A percentile compares a stretch with the other conserved stretches of the same genome.
phyloP scores from a whole-genome alignment of 2,797 vertebrate genomes.

The Cuniculus paca region DNA sequence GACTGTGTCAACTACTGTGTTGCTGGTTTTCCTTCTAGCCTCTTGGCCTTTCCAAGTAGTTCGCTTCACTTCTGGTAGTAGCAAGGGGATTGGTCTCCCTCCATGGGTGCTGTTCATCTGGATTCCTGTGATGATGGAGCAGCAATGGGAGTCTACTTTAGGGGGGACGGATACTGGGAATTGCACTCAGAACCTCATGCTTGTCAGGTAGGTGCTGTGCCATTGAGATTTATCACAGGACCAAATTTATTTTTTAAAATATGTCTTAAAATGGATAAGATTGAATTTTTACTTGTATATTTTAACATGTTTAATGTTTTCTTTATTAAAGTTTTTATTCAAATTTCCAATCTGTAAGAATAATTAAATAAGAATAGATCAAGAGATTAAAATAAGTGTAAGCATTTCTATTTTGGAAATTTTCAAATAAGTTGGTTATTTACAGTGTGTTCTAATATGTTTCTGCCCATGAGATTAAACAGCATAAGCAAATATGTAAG shows the following conservation, averaged over 20 bases:
- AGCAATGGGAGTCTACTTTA: too few relatives aligned
- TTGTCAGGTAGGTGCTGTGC: too few relatives aligned
- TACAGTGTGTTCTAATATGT: background rate
- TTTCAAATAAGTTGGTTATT: conserved; percentile 1
- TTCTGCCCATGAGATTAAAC: background rate
- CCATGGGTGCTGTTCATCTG: too few relatives aligned
- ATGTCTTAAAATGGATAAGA: background rate
- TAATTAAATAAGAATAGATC: background rate
- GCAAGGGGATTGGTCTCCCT: too few relatives aligned
- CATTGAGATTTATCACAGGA: too few relatives aligned
- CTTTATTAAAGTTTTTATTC: background rate
- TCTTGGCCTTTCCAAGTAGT: too few relatives aligned
- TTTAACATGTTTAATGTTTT: background rate
- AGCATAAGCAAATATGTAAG: background rate
- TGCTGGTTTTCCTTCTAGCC: too few relatives aligned
- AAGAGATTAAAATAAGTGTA: background rate
- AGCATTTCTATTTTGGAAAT: background rate
- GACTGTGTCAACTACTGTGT: too few relatives aligned
- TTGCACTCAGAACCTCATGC: too few relatives aligned
- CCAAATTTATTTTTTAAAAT: background rate
- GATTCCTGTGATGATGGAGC: too few relatives aligned
- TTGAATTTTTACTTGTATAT: background rate
- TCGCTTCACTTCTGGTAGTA: too few relatives aligned
- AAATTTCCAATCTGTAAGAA: background rate
- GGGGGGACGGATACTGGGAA: too few relatives aligned